Evolutionary conservation across 1,140 invertebrate species (phyloP).

Genomic region (Phortica variegata): DNA sequence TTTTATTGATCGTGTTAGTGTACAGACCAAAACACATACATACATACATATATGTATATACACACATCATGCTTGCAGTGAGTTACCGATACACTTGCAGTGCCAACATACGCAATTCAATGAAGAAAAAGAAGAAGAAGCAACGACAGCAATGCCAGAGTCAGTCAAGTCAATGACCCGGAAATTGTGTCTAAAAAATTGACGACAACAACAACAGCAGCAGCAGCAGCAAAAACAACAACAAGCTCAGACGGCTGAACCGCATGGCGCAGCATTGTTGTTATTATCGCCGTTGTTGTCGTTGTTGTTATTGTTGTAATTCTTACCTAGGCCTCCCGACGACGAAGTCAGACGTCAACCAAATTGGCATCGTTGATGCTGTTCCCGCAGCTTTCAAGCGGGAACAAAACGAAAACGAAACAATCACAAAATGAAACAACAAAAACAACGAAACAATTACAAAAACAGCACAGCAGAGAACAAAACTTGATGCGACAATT

Average conservation of each 20-base stretch:
- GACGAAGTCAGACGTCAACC: background rate
- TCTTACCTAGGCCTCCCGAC: background rate
- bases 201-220: conserved; percentile 32
- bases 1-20: conserved; percentile 52
- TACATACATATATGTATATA: conserved; percentile 14
- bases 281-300: background rate
- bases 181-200: conserved; percentile 55
- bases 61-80: too few relatives aligned
- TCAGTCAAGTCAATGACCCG: conserved; percentile 54
- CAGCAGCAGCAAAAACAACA: conserved; percentile 22
- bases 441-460: background rate
- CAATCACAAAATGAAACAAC: too few relatives aligned
- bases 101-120: conserved; percentile 54
- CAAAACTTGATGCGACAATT: background rate
- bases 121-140: conserved; percentile 28
- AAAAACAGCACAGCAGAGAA: background rate
- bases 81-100: conserved; percentile 26
- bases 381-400: background rate
- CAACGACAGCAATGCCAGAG: conserved; percentile 25
- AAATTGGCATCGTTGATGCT: background rate
- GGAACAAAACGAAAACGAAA: background rate
- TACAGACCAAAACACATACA: conserved; percentile 31
- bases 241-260: background rate
- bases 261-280: background rate
- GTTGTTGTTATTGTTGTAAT: background rate